These are phyloP conservation scores for Candidula unifasciata DNA, from an alignment of 2,888 invertebrate species.

Conservation along the genomic window DNA sequence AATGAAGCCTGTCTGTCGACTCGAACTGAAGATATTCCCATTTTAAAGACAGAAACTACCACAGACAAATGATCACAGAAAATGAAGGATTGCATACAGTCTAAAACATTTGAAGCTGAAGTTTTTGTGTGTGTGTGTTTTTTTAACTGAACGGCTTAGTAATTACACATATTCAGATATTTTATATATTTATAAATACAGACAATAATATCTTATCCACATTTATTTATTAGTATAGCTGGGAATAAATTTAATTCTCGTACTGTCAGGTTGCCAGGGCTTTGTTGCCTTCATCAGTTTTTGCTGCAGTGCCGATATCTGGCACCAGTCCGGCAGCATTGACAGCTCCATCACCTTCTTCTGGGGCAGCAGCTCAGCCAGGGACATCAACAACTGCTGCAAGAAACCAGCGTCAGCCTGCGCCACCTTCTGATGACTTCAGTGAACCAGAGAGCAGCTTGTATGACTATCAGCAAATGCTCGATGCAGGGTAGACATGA, in stretches of 20 bases:
- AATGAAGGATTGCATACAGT: no score
- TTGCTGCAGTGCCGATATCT: slow-evolving; percentile 69
- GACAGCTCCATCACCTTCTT: slow-evolving; percentile 52
- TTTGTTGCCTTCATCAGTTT: slow-evolving; percentile 67
- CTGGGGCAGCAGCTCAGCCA: slow-evolving; percentile 48
- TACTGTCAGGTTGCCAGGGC: slow-evolving; percentile 64
- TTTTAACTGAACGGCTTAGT: no score
- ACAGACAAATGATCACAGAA: no score
- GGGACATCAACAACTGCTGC: slow-evolving; percentile 12
- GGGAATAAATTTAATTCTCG: neutral
- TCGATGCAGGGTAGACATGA: slow-evolving; percentile 67
- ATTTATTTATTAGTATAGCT: neutral
- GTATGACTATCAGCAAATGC: slow-evolving; percentile 73
- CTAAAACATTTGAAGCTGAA: no score
- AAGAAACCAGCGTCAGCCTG: slow-evolving; percentile 46
- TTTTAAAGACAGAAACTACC: no score
- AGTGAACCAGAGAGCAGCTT: slow-evolving; percentile 75
- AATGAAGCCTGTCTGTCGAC: no score
- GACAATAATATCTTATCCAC: neutral
- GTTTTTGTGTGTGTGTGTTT: no score
- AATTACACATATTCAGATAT: no score
- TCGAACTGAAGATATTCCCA: no score
- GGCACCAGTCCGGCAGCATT: slow-evolving; percentile 62
- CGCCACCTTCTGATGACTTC: slow-evolving; percentile 61
- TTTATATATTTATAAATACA: neutral